Percentiles rank a stretch among this genome's conserved stretches.
These are phyloP conservation scores for Myzus persicae DNA, from an alignment of 1,140 invertebrate genomes.

Conservation along the genomic window DNA sequence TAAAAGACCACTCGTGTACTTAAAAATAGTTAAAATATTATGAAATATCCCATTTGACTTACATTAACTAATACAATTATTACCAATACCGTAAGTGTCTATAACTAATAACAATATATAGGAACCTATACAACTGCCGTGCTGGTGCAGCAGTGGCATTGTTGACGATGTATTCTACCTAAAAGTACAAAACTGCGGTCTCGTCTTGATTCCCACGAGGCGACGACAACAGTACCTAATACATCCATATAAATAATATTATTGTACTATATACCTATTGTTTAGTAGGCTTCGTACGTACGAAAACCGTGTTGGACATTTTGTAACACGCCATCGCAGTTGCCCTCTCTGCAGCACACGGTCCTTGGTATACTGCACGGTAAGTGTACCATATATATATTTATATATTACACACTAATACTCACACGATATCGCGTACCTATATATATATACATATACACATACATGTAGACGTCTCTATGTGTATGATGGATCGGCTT, in stretches of 20 bases:
- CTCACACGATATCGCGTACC: neutral
- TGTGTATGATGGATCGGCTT: slow-evolving; percentile 45
- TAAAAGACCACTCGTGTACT: too few relatives aligned
- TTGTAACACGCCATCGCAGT: neutral
- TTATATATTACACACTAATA: slow-evolving; percentile 1
- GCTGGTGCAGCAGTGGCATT: neutral
- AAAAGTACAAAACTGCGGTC: neutral
- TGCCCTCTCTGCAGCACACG: neutral
- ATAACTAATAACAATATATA: too few relatives aligned
- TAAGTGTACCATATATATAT: neutral
- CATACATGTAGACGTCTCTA: neutral
- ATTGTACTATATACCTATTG: neutral
- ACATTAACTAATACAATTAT: too few relatives aligned
- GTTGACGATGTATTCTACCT: neutral
- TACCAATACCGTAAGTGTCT: too few relatives aligned
- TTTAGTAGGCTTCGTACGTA: too few relatives aligned
- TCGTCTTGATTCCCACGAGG: neutral
- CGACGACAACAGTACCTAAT: neutral
- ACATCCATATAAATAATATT: neutral
- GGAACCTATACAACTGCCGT: too few relatives aligned
- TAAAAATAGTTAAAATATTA: too few relatives aligned
- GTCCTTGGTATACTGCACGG: neutral
- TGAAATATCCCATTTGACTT: too few relatives aligned
- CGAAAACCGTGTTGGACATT: slow-evolving; percentile 14
- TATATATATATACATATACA: neutral